A percentile compares a stretch with the other conserved stretches of the same genome.
Evolutionary conservation across 1,140 invertebrate species (phyloP).

Genomic region (Ganaspis sp.): DNA sequence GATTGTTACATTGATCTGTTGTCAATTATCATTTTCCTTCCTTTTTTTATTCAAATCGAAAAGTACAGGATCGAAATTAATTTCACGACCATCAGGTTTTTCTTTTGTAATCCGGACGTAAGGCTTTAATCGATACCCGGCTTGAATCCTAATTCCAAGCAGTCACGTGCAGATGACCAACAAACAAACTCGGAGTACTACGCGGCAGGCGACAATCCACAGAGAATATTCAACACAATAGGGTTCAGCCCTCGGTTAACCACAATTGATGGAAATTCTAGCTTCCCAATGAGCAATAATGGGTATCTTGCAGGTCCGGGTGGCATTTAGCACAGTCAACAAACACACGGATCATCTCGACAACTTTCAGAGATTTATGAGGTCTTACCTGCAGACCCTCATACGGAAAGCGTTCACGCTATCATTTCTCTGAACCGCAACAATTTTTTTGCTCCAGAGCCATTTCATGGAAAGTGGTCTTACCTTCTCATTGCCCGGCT

Average conservation of each 20-base stretch:
- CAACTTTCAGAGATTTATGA: conserved; percentile 33
- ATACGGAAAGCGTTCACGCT: neutral
- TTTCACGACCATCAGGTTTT: too few species aligned
- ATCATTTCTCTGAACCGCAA: neutral
- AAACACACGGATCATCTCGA: conserved; percentile 41
- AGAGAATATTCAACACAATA: conserved; percentile 58
- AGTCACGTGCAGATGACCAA: conserved; percentile 64
- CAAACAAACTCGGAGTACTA: conserved; percentile 60
- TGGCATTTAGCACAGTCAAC: conserved; percentile 51
- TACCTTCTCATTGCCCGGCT: too few species aligned
- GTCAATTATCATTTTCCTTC: too few species aligned
- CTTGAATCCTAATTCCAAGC: conserved; percentile 66
- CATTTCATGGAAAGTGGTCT: too few species aligned
- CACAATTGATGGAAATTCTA: conserved; percentile 65
- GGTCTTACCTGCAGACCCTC: conserved; percentile 23
- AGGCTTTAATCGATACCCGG: conserved; percentile 53
- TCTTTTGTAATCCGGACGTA: too few species aligned
- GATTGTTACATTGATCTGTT: too few species aligned
- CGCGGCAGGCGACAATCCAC: conserved; percentile 53
- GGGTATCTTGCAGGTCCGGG: conserved; percentile 50
- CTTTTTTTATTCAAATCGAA: too few species aligned
- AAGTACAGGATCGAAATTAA: too few species aligned
- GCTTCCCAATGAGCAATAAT: conserved; percentile 59
- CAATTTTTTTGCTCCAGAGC: too few species aligned
- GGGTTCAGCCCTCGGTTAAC: conserved; percentile 60